Evolutionary conservation across 2,797 vertebrate species (phyloP), one percentile per base, ranked within the genome.

Genomic region (Gouania willdenowi): DNA sequence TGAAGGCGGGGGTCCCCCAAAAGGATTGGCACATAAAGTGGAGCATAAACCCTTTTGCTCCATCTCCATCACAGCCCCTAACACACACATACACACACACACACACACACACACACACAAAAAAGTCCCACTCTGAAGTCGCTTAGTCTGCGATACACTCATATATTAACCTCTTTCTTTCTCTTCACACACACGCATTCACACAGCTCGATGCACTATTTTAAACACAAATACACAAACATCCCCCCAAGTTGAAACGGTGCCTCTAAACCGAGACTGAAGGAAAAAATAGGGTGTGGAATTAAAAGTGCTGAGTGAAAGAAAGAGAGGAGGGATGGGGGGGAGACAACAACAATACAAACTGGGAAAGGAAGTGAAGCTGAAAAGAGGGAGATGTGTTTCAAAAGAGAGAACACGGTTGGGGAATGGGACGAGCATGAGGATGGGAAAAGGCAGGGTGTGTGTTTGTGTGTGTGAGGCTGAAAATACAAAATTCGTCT

Each of bases 1-100:
- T 81, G 68, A 48, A 51, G 47, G 66, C 33, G 33, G 73, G 77
- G 84, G 71, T 66, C 75, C 71, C 71, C 66, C 52, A 26, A 77
- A 83, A 82, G 77, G 79, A 88, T 71, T 78, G 42, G 60, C 12
- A 33, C 73, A 87, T 86, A 76, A 81, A 85, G 46, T 66, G 66
- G 51, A 77, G 81, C 63, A 52, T 71, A 56, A 79, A 77, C 37
- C 75, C 58, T 46, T 51, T 66, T 64, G 37, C 54, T 60, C 40
- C 36, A 44, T 55, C 66, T 62, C 58, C 36, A 53, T 75, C 62
- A 54, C 34, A 60, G 5, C 10, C 52, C 10, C 10, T 10, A 56
- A 73, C 46, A 56, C 42, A 29, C 4, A 17, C 49, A 28, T 21
- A 27, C 48, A 45, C 24, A 47, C 6, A 66, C 38, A 42, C 33